Percentiles rank a stretch among this genome's conserved stretches.
Evolutionary conservation across 2,113 vertebrate genomes (phyloP).

Genomic region (Megatriorchis doriae): DNA sequence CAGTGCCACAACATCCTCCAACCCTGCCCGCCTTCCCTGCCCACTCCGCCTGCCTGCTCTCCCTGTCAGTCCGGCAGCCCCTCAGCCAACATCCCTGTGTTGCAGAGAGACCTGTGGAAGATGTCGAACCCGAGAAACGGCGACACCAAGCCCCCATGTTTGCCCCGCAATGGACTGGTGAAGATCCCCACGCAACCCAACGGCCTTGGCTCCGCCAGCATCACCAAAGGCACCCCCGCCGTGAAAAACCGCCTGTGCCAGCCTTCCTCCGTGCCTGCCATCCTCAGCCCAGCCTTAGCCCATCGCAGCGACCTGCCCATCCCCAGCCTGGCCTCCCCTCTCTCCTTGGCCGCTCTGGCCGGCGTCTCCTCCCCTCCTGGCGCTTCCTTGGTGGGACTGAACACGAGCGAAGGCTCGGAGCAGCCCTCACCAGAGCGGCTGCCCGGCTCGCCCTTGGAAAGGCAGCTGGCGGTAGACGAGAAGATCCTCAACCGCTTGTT

Average conservation of each 20-base stretch:
- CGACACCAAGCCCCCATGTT: slow-evolving; percentile 94
- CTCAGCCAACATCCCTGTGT: background rate
- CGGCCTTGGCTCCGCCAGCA: slow-evolving; percentile 92
- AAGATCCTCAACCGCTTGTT: slow-evolving; percentile 96
- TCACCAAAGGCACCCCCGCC: slow-evolving; percentile 97
- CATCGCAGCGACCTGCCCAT: slow-evolving; percentile 81
- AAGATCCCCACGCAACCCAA: slow-evolving; percentile 95
- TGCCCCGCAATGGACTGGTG: slow-evolving; percentile 94
- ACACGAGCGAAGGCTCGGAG: slow-evolving; percentile 71
- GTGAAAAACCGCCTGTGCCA: slow-evolving; percentile 97
- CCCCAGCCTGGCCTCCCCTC: slow-evolving; percentile 79
- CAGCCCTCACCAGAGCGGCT: slow-evolving; percentile 72
- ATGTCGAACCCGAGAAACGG: slow-evolving; percentile 79
- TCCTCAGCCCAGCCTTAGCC: slow-evolving; percentile 81
- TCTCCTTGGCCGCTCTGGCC: slow-evolving; percentile 71
- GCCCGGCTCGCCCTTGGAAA: slow-evolving; percentile 76
- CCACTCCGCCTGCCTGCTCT: background rate
- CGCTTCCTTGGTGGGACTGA: slow-evolving; percentile 68
- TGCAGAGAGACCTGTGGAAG: slow-evolving; percentile 71
- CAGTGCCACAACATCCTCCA: rapidly evolving
- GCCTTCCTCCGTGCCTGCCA: slow-evolving; percentile 89
- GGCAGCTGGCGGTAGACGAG: slow-evolving; percentile 90
- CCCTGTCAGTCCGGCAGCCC: rapidly evolving
- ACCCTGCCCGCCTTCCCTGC: background rate
- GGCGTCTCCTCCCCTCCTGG: slow-evolving; percentile 73